Evolutionary conservation across 2,797 vertebrate species (phyloP).

Genomic region (Myotis findleyi): DNA sequence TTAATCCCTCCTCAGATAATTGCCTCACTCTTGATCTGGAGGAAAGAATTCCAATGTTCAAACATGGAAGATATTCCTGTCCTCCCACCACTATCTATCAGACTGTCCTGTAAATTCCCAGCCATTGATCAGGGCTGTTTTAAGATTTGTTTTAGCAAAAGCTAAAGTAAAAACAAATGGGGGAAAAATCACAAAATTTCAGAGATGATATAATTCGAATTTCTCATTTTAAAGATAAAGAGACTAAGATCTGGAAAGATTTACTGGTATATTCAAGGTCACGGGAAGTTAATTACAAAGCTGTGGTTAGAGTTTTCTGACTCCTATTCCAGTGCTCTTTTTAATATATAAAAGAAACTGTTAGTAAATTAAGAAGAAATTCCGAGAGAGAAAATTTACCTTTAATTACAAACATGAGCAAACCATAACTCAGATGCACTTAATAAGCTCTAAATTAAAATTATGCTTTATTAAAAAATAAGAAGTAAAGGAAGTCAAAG

Average conservation of each 20-base stretch:
- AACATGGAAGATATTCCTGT: slow-evolving; percentile 43
- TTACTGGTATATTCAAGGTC: slow-evolving; percentile 33
- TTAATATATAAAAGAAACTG: slow-evolving; percentile 56
- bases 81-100: neutral
- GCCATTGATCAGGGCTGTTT: slow-evolving; percentile 28
- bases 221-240: slow-evolving; percentile 57
- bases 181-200: slow-evolving; percentile 50
- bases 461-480: slow-evolving; percentile 67
- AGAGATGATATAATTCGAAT: slow-evolving; percentile 37
- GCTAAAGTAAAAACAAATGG: slow-evolving; percentile 52
- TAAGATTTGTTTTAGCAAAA: slow-evolving; percentile 50
- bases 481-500: slow-evolving; percentile 61
- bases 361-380: slow-evolving; percentile 70
- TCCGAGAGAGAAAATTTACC: slow-evolving; percentile 58
- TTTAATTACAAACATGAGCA: slow-evolving; percentile 73
- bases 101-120: slow-evolving; percentile 53
- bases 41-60: slow-evolving; percentile 36
- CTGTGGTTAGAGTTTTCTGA: slow-evolving; percentile 50
- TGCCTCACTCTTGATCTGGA: slow-evolving; percentile 35
- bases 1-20: slow-evolving; percentile 43
- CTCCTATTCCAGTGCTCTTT: slow-evolving; percentile 46
- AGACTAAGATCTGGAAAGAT: neutral
- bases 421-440: slow-evolving; percentile 71
- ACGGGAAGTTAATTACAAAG: slow-evolving; percentile 52
- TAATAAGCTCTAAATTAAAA: slow-evolving; percentile 77